These are phyloP conservation scores for Oreortyx pictus DNA, from an alignment of 2,797 vertebrate species.

Conservation along the genomic window DNA sequence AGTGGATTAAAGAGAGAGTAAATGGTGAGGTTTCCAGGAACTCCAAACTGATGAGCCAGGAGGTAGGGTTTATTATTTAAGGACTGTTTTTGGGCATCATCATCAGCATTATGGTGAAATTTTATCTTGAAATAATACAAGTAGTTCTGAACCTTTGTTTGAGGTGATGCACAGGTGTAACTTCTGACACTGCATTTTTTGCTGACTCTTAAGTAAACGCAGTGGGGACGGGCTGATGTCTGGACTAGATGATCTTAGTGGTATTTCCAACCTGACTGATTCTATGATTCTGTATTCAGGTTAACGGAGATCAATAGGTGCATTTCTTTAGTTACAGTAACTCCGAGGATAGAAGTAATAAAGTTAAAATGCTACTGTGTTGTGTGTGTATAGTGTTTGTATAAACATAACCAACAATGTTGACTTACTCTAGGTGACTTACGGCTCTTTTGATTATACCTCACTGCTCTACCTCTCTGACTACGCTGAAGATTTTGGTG, in stretches of 20 bases:
- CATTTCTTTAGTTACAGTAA: not conserved
- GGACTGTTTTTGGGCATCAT: not conserved
- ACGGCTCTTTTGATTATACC: conserved; percentile 97
- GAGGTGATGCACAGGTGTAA: rapidly evolving
- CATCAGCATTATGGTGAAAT: not conserved
- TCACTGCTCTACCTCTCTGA: conserved; percentile 95
- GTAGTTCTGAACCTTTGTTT: not conserved
- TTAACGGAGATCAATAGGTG: not conserved
- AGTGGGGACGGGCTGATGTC: no score
- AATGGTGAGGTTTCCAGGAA: not conserved
- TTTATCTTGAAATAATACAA: not conserved
- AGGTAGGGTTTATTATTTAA: not conserved
- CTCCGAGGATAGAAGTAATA: not conserved
- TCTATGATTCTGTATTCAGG: no score
- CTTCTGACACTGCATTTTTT: rapidly evolving
- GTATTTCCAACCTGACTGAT: no score
- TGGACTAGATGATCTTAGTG: no score
- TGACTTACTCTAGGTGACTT: conserved; percentile 86
- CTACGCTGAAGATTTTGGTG: conserved; percentile 89
- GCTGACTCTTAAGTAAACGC: not conserved
- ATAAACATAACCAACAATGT: not conserved
- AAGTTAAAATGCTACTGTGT: not conserved
- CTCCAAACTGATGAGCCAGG: not conserved
- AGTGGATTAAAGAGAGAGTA: not conserved
- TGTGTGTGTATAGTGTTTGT: not conserved